Conservation (phyloP, 2,797 vertebrate genomes). For the Sciurus carolinensis region DNA sequence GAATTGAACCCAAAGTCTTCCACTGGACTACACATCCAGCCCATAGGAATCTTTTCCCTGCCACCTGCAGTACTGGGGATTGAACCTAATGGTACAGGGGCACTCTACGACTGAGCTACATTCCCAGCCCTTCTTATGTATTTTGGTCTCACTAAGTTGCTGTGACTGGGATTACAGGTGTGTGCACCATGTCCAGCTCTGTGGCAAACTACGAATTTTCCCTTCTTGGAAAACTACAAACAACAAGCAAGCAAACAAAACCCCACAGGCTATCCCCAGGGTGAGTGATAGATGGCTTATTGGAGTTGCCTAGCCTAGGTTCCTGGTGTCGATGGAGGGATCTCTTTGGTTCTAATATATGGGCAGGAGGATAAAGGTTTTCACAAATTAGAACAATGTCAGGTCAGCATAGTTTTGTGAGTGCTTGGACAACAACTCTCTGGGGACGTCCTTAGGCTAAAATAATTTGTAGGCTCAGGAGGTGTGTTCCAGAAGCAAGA, state of each 20-base stretch:
- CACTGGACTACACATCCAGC: not conserved
- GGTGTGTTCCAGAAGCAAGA: not conserved
- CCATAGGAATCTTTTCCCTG: not conserved
- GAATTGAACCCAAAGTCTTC: not conserved
- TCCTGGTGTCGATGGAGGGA: not conserved
- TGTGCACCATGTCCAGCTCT: too few relatives aligned
- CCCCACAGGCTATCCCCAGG: not conserved
- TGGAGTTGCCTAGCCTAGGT: not conserved
- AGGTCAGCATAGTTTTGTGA: conserved; percentile 20
- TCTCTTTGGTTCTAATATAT: not conserved
- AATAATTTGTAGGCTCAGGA: not conserved
- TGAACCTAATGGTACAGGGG: too few relatives aligned
- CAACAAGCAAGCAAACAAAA: too few relatives aligned
- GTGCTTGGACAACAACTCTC: not conserved
- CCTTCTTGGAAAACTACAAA: not conserved
- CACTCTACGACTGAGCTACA: too few relatives aligned
- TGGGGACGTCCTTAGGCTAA: not conserved
- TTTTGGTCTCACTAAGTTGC: too few relatives aligned
- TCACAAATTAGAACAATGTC: not conserved
- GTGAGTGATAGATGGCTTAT: not conserved
- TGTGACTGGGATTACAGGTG: too few relatives aligned
- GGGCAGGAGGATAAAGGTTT: not conserved
- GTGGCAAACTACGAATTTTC: not conserved
- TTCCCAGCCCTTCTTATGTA: too few relatives aligned
- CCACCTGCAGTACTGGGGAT: too few relatives aligned